phyloP scores from a whole-genome alignment of 2,888 invertebrate genomes.

The Heliconius erato region DNA sequence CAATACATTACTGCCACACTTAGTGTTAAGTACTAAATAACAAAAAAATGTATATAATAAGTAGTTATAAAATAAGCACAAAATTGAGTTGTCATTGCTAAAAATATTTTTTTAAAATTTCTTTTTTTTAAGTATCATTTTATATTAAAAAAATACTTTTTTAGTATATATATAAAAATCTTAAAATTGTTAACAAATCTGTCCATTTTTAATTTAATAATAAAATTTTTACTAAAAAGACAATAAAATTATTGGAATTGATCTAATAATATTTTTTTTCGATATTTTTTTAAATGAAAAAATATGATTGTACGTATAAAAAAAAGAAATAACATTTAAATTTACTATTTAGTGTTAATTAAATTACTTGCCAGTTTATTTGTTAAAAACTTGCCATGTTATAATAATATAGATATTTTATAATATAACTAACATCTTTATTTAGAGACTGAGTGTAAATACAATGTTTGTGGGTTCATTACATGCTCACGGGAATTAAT shows the following conservation, averaged over 20 bases:
- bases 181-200: conserved; percentile 5
- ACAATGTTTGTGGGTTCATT: no score
- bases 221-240: not conserved
- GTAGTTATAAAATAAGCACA: conserved; percentile 10
- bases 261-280: not conserved
- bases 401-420: not conserved
- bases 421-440: not conserved
- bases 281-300: not conserved
- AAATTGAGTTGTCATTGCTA: not conserved
- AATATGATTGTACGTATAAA: not conserved
- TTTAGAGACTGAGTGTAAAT: not conserved
- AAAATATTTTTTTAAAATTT: not conserved
- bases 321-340: not conserved
- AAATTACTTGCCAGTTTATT: conserved; percentile 8
- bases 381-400: not conserved
- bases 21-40: conserved; percentile 9
- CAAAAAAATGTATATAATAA: conserved; percentile 9
- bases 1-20: not conserved
- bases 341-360: not conserved
- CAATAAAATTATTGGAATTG: conserved; percentile 20
- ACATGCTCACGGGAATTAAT: no score
- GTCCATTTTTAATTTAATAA: conserved; percentile 18
- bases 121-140: not conserved
- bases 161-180: conserved; percentile 5
- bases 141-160: not conserved